Conservation (phyloP, 2,797 vertebrate genomes). For the Lepus oiostolus region DNA sequence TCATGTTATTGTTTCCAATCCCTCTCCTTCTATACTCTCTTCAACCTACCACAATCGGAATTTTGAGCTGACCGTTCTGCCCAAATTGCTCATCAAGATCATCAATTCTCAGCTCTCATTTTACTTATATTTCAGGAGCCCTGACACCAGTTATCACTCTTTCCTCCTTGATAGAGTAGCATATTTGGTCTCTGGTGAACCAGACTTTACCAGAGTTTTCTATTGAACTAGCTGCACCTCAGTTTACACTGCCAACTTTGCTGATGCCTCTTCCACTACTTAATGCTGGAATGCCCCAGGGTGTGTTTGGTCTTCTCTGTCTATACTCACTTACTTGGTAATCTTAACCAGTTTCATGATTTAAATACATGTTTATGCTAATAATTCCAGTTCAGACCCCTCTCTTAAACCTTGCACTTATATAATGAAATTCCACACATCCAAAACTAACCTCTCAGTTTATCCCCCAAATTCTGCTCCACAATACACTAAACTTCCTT, state of each 20-base stretch:
- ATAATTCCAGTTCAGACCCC: neutral
- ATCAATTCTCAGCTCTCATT: neutral
- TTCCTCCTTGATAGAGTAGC: neutral
- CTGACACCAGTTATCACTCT: neutral
- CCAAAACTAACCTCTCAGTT: neutral
- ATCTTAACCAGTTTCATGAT: neutral
- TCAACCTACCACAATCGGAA: neutral
- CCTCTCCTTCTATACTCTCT: neutral
- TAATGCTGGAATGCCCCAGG: neutral
- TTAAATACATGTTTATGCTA: slow-evolving; percentile 29
- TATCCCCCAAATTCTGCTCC: neutral
- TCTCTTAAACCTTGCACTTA: slow-evolving; percentile 24
- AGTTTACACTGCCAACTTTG: neutral
- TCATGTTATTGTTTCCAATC: neutral
- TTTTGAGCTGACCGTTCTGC: neutral
- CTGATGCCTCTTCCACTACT: neutral
- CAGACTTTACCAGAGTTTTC: neutral
- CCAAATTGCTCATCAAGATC: neutral
- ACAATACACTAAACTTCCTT: neutral
- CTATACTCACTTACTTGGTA: neutral
- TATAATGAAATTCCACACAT: neutral
- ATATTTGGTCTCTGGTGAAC: neutral
- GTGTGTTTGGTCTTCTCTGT: neutral
- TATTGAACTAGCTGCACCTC: neutral
- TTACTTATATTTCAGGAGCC: neutral